Evolutionary conservation across 2,888 invertebrate species (phyloP), one percentile per base, ranked within the genome.

Genomic region (Mythimna pallens): DNA sequence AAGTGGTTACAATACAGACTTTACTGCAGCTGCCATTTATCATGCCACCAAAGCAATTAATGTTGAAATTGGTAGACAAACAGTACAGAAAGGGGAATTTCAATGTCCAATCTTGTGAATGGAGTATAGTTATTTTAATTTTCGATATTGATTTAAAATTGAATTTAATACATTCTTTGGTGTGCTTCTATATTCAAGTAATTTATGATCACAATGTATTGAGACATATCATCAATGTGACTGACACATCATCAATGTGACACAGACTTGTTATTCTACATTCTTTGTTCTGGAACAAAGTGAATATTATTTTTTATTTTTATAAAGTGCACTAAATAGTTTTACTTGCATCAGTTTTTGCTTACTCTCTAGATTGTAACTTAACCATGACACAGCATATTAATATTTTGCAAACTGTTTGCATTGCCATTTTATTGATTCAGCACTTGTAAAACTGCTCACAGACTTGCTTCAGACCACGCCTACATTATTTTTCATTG

Each of bases 351-450:
- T 5, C 3, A 25, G 2, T 40, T 43, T 62, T 9, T 59, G 14
- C n/a, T 17, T 3, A 12, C 9, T 25, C 14, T 34, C 14, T 34
- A 25, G 43, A 36, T 55, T 50, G 12, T 30, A 10, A 1, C 2
- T 1, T 55, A 36, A 47, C 34, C 43, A 47, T 71, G 71, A 47
- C n/a, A 63, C 52, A 52, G 14, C 43, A 30, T 9, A 70, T 40
- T 25, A 0, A 10, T 34, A n/a, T 17, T 17, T n/a, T 6, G n/a
- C 6, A n/a, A 22, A 52, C 17, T 22, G 47, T 76, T 36, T 43
- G n/a, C 5, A 14, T 30, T 52, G 34, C 22, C 6, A 62, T 25
- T 43, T 57, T n/a, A 58, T 78, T 62, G 22, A 68, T 62, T 50
- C 17, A 34, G 36, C 14, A 17, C 9, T 40, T 52, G 7, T 2